These are phyloP conservation scores for Cyanocitta stelleri DNA, from an alignment of 2,113 vertebrate genomes.

Conservation along the genomic window DNA sequence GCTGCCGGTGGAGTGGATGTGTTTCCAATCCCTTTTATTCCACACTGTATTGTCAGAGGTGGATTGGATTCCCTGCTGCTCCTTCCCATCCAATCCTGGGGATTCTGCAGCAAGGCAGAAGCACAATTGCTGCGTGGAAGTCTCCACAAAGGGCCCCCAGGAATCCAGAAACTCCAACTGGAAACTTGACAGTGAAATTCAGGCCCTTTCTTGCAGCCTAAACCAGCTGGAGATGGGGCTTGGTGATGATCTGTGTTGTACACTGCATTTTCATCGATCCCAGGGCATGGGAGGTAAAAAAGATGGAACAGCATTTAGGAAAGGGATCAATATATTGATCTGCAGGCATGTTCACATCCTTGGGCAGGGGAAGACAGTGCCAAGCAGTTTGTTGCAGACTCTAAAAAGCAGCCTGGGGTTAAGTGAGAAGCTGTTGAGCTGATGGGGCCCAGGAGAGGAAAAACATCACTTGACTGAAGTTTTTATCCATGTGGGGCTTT, in stretches of 20 bases:
- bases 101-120: not conserved
- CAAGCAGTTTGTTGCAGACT: not conserved
- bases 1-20: not conserved
- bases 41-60: not conserved
- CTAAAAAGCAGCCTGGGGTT: not conserved
- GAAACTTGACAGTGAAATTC: not conserved
- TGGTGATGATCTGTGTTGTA: accelerated
- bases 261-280: not conserved
- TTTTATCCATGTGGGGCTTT: not conserved
- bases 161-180: not conserved
- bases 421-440: not conserved
- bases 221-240: not conserved
- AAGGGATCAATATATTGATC: not conserved
- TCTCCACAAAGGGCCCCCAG: not conserved
- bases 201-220: not conserved
- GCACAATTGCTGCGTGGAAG: not conserved
- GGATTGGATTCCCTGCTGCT: not conserved
- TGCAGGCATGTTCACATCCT: not conserved
- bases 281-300: not conserved
- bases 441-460: not conserved
- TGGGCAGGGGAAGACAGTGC: not conserved
- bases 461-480: not conserved
- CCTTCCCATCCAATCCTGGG: not conserved
- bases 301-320: not conserved
- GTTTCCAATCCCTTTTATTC: conserved; percentile 13